Evolutionary conservation across 2,888 invertebrate species (phyloP).

Genomic region (Agrotis puta): DNA sequence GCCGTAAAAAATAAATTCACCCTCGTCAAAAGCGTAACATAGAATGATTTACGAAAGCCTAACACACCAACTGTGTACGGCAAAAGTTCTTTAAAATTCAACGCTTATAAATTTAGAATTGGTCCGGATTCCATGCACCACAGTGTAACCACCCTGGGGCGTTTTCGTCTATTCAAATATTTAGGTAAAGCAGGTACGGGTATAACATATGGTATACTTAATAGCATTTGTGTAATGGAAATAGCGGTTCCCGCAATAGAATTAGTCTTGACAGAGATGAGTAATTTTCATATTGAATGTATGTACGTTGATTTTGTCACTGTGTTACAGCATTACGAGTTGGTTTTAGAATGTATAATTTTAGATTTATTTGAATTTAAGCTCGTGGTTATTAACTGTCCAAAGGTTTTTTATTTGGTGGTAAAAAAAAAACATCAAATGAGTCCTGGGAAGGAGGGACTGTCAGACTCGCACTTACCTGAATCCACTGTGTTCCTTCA

Average conservation of each 20-base stretch:
- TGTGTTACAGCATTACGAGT: too few relatives aligned
- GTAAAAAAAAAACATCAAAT: too few relatives aligned
- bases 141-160: slow-evolving; percentile 37
- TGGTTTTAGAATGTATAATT: not conserved
- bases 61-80: slow-evolving; percentile 27
- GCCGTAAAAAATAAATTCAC: too few relatives aligned
- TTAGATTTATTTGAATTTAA: not conserved
- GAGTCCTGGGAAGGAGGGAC: too few relatives aligned
- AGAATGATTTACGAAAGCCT: slow-evolving; percentile 37
- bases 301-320: slow-evolving; percentile 28
- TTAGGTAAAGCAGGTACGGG: slow-evolving; percentile 48
- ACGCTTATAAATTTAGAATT: slow-evolving; percentile 66
- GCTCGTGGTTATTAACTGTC: too few relatives aligned
- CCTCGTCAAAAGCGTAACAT: not conserved
- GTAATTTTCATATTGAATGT: slow-evolving; percentile 44
- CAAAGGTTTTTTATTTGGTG: too few relatives aligned
- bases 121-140: slow-evolving; percentile 52
- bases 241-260: slow-evolving; percentile 24
- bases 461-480: too few relatives aligned
- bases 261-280: slow-evolving; percentile 43
- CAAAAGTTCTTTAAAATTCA: slow-evolving; percentile 63
- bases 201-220: slow-evolving; percentile 23
- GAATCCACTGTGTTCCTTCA: too few relatives aligned
- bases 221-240: slow-evolving; percentile 45
- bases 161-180: slow-evolving; percentile 64